These are phyloP conservation scores for Fundulus diaphanus DNA, from an alignment of 2,797 vertebrate genomes.

Conservation along the genomic window DNA sequence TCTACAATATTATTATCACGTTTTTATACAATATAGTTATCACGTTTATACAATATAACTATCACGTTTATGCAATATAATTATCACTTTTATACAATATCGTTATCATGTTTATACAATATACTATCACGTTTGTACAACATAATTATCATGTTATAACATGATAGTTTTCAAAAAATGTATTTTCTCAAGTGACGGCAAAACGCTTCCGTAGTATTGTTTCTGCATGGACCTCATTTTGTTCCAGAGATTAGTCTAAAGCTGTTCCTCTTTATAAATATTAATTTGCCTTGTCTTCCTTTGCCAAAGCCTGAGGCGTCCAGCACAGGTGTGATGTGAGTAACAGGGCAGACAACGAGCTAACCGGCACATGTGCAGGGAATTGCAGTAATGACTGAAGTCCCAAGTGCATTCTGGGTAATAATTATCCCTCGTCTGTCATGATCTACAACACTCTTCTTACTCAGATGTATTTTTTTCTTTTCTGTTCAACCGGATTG, in stretches of 20 bases:
- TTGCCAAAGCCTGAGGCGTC: conserved; percentile 66
- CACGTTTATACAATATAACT: too few species aligned
- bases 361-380: conserved; percentile 70
- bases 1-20: too few species aligned
- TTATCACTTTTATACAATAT: too few species aligned
- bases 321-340: conserved; percentile 74
- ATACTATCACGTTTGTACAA: too few species aligned
- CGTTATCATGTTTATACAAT: too few species aligned
- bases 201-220: too few species aligned
- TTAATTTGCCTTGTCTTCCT: conserved; percentile 56
- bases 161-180: too few species aligned
- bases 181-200: too few species aligned
- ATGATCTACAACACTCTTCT: conserved; percentile 69
- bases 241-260: conserved; percentile 54
- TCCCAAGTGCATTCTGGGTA: conserved; percentile 77
- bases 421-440: conserved; percentile 79
- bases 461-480: conserved; percentile 47
- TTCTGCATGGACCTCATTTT: conserved; percentile 21
- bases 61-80: too few species aligned
- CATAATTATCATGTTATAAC: too few species aligned
- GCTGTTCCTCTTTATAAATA: conserved; percentile 67
- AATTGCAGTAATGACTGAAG: conserved; percentile 71
- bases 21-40: too few species aligned
- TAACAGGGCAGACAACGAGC: conserved; percentile 64
- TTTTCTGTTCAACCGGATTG: conserved; percentile 40